A percentile compares a stretch with the other conserved stretches of the same genome.
phyloP scores from a whole-genome alignment of 2,113 vertebrate species.

The Phalacrocorax brasilianus region DNA sequence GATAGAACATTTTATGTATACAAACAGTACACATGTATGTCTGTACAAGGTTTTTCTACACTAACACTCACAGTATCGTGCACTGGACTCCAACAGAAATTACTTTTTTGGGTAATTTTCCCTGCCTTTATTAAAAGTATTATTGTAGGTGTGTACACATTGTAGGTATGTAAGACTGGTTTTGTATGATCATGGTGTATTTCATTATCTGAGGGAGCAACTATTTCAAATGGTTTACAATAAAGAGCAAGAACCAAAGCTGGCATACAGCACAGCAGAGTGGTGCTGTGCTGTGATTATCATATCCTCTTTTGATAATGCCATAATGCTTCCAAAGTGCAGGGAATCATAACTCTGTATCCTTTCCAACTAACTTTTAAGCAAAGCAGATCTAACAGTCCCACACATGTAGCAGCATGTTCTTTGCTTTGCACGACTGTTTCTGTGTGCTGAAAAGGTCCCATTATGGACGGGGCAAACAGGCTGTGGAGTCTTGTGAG shows the following conservation, averaged over 20 bases:
- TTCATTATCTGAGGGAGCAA: not conserved
- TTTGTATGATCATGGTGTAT: not conserved
- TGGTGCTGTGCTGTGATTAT: not conserved
- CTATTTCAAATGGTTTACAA: not conserved
- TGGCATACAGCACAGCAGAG: not conserved
- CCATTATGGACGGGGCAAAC: rapidly evolving
- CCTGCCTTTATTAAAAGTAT: not conserved
- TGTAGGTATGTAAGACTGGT: not conserved
- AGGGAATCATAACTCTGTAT: not conserved
- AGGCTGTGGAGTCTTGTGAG: not conserved
- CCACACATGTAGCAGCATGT: not conserved
- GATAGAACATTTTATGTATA: not conserved
- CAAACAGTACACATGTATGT: not conserved
- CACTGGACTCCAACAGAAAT: not conserved
- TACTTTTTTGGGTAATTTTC: not conserved
- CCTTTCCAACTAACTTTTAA: not conserved
- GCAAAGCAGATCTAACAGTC: not conserved
- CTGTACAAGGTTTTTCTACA: not conserved
- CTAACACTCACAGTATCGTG: not conserved
- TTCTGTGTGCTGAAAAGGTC: not conserved
- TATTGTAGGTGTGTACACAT: not conserved
- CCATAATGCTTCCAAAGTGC: not conserved
- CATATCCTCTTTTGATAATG: not conserved
- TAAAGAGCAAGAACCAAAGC: not conserved
- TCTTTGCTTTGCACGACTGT: not conserved